Evolutionary conservation across 2,797 vertebrate genomes (phyloP), one percentile per base, ranked within the genome.

Genomic region (Momotus momota): DNA sequence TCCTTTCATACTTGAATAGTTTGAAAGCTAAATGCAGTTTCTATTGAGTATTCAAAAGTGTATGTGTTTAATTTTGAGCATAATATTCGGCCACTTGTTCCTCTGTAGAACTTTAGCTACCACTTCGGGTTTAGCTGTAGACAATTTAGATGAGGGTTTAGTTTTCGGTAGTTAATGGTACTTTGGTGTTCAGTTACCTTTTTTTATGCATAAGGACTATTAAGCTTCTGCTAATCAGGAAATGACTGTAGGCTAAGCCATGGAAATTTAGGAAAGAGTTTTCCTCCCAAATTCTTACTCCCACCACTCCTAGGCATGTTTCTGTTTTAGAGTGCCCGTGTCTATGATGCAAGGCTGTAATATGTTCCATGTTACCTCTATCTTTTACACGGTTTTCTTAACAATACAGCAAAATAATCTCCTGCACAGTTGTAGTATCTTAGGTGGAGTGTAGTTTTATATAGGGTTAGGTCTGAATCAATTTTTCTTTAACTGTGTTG

Each of bases 401-500:
- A 97, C 97, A 97, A 96, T 95, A 54, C 95, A 97, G 96, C 97
- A 95, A 93, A 96, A 96, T 95, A 96, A 97, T 97, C 94, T 97
- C 82, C 97, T 98, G 97, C 98, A 96, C 96, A 97, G 94, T 97
- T 97, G 88, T 98, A 98, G 97, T 97, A 93, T 97, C 80, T 97
- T 98, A 98, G 97, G 91, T 98, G 96, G 94, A 98, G 94, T 97
- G 82, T 98, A 98, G 97, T 95, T 98, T 97, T 97, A 79, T 96
- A 91, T 98, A 98, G 98, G 97, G 97, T 97, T 98, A 98, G 98
- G 98, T 99, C 99, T 99, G 99, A 99, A 99, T 99, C 99, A 97
- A 98, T 99, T 98, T 98, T 99, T 99, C 98, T 99, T 99, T 99
- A 99, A 99, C 99, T 99, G 98, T 99, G 99, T 99, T 99, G 98